These are phyloP conservation scores for Pollicipes pollicipes DNA, from an alignment of 1,140 invertebrate genomes.

Conservation along the genomic window DNA sequence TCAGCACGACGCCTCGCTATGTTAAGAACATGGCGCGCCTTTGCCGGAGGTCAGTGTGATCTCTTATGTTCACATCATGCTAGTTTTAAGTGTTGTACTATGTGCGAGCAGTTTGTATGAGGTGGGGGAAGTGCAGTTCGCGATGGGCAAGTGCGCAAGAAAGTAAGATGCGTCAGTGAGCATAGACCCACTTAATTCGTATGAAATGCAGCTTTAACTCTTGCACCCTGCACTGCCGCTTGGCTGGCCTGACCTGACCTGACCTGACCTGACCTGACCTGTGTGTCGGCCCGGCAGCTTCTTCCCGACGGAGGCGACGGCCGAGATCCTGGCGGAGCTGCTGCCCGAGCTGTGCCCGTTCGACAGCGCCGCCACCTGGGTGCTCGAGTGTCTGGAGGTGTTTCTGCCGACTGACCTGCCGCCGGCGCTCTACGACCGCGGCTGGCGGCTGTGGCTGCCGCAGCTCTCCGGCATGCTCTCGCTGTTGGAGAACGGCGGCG, in stretches of 20 bases:
- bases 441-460: slow-evolving; percentile 16
- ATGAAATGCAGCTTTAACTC: no score
- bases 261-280: not conserved
- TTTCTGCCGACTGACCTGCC: slow-evolving; percentile 48
- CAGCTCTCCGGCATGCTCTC: slow-evolving; percentile 4
- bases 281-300: not conserved
- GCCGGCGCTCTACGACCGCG: slow-evolving; percentile 9
- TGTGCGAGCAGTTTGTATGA: no score
- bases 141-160: no score
- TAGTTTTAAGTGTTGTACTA: no score
- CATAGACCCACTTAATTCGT: no score
- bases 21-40: not conserved
- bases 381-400: slow-evolving; percentile 43
- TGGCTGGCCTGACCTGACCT: slow-evolving; percentile 4
- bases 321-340: slow-evolving; percentile 72
- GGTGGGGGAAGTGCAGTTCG: no score
- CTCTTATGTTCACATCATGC: no score
- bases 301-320: slow-evolving; percentile 52
- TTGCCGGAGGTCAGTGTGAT: not conserved
- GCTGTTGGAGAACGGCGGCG: not conserved
- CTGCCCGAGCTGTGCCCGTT: slow-evolving; percentile 55
- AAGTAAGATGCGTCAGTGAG: no score
- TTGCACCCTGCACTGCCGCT: no score
- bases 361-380: slow-evolving; percentile 38
- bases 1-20: not conserved